phyloP scores from a whole-genome alignment of 2,113 vertebrate species.

The Sminthopsis crassicaudata region DNA sequence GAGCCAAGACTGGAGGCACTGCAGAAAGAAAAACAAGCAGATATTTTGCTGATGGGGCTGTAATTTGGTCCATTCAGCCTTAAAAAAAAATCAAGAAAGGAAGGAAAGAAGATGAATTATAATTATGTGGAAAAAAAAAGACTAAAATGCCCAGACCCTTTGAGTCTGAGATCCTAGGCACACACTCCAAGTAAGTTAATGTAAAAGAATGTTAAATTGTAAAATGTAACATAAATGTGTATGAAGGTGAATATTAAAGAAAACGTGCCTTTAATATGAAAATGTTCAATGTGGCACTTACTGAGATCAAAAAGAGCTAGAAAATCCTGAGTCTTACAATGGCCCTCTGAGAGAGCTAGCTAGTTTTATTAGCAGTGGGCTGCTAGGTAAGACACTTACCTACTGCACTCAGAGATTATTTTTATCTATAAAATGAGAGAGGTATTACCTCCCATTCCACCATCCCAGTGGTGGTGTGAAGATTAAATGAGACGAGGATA shows the following conservation, averaged over 20 bases:
- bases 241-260: background rate
- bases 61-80: background rate
- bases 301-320: background rate
- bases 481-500: background rate
- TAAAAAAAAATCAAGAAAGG: background rate
- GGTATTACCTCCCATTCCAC: background rate
- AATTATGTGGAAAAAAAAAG: background rate
- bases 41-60: background rate
- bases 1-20: background rate
- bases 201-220: background rate
- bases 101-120: background rate
- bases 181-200: background rate
- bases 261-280: background rate
- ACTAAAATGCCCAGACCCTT: background rate
- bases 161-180: background rate
- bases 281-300: background rate
- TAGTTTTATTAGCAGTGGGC: background rate
- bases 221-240: no score
- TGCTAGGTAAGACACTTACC: background rate
- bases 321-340: background rate
- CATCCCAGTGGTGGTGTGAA: background rate
- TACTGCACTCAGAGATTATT: background rate
- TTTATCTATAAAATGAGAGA: background rate
- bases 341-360: background rate
- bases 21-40: background rate